A percentile compares a stretch with the other conserved stretches of the same genome.
Conservation (phyloP, 2,797 vertebrate species). For the Syncerus caffer region DNA sequence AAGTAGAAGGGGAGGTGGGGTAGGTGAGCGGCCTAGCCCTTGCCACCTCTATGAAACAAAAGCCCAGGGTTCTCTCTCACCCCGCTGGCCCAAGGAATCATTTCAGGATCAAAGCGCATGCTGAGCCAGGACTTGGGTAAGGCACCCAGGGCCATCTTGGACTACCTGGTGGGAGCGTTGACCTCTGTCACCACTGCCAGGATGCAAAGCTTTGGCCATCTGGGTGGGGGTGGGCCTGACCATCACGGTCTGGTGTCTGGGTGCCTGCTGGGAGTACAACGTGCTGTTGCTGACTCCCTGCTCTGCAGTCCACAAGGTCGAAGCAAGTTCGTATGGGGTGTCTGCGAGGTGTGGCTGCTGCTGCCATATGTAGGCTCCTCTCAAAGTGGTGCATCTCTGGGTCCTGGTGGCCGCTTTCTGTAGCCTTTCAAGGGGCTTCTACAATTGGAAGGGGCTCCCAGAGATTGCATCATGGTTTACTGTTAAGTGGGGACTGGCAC, state of each 20-base stretch:
- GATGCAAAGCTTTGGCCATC: constrained; percentile 80
- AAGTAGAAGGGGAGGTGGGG: neutral
- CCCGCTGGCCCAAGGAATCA: neutral
- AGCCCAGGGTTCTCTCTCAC: too few relatives aligned
- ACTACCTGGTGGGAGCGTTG: constrained; percentile 81
- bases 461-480: constrained; percentile 77
- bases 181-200: constrained; percentile 80
- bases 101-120: neutral
- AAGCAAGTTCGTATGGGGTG: constrained; percentile 83
- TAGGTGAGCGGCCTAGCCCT: neutral
- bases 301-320: constrained; percentile 82
- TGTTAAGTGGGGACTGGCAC: constrained; percentile 78
- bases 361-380: fast-evolving
- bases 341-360: constrained; percentile 85
- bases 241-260: constrained; percentile 23
- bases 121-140: neutral
- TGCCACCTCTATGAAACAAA: neutral
- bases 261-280: constrained; percentile 76
- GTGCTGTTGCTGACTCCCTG: neutral
- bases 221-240: constrained; percentile 76
- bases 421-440: neutral
- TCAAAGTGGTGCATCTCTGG: neutral
- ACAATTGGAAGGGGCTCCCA: constrained; percentile 81
- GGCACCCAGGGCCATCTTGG: constrained; percentile 83
- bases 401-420: neutral